Evolutionary conservation across 2,113 vertebrate species (phyloP).

Genomic region (Centropristis striata): DNA sequence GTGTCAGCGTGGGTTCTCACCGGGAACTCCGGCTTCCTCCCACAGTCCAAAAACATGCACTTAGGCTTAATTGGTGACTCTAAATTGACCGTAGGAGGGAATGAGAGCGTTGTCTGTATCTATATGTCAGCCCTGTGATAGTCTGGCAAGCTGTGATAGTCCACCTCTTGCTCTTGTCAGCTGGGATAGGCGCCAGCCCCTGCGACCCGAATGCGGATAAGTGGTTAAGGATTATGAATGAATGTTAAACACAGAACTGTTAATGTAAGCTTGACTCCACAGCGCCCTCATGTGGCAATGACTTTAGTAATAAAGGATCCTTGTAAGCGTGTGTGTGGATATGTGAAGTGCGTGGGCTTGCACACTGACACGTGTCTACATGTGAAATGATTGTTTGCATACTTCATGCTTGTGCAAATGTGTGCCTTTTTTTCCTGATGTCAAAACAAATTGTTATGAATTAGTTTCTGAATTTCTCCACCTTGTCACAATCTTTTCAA

Average conservation of each 20-base stretch:
- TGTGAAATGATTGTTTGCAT: conserved; percentile 25
- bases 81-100: no score
- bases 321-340: not conserved
- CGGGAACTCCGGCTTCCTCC: no score
- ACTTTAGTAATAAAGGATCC: not conserved
- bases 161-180: no score
- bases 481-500: conserved; percentile 17
- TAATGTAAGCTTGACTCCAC: conserved; percentile 7
- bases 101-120: no score
- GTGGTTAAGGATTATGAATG: no score
- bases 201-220: no score
- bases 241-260: not conserved
- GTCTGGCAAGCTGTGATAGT: no score
- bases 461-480: conserved; percentile 12
- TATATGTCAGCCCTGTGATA: no score
- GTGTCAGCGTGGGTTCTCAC: no score
- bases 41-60: no score
- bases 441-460: conserved; percentile 23
- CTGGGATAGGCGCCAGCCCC: no score
- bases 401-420: conserved; percentile 6
- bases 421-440: not conserved
- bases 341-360: conserved; percentile 6
- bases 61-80: no score
- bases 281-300: conserved; percentile 47
- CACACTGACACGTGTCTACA: conserved; percentile 14